A percentile compares a stretch with the other conserved stretches of the same genome.
Evolutionary conservation across 1,140 invertebrate genomes (phyloP).

Genomic region (Homalodisca vitripennis): DNA sequence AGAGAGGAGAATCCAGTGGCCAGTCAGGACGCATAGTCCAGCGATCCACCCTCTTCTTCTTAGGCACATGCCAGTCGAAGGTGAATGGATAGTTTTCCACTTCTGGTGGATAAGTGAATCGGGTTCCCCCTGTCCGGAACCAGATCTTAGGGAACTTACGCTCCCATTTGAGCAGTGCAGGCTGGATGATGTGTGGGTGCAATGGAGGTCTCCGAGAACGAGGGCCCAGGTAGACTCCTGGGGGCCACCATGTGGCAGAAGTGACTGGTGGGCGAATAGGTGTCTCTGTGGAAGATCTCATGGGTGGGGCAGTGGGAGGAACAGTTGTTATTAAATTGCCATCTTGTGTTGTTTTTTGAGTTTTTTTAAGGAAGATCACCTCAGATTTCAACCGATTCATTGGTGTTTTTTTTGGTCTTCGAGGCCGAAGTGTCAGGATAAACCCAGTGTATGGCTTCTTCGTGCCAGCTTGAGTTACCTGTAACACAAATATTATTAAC

Average conservation of each 20-base stretch:
- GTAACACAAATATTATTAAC: neutral
- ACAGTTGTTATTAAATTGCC: no score
- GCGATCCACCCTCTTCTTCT: neutral
- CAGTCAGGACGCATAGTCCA: neutral
- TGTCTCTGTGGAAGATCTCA: no score
- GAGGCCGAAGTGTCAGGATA: neutral
- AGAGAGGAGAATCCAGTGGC: constrained; percentile 1
- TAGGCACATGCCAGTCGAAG: constrained; percentile 1
- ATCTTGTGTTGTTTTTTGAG: no score
- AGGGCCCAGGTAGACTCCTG: neutral
- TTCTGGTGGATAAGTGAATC: neutral
- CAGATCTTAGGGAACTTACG: neutral
- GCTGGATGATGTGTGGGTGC: neutral
- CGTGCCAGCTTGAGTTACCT: neutral
- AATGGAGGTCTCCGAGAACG: neutral
- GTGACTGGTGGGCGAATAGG: neutral
- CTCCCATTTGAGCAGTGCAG: neutral
- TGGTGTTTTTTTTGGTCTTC: no score
- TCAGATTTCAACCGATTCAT: no score
- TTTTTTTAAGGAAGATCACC: no score
- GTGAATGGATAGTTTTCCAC: neutral
- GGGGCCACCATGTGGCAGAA: neutral
- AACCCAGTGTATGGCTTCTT: constrained; percentile 2
- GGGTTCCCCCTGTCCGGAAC: neutral
- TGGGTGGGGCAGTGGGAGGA: no score